These are phyloP conservation scores for Stenodema calcarata DNA, from an alignment of 2,888 invertebrate genomes.

Conservation along the genomic window DNA sequence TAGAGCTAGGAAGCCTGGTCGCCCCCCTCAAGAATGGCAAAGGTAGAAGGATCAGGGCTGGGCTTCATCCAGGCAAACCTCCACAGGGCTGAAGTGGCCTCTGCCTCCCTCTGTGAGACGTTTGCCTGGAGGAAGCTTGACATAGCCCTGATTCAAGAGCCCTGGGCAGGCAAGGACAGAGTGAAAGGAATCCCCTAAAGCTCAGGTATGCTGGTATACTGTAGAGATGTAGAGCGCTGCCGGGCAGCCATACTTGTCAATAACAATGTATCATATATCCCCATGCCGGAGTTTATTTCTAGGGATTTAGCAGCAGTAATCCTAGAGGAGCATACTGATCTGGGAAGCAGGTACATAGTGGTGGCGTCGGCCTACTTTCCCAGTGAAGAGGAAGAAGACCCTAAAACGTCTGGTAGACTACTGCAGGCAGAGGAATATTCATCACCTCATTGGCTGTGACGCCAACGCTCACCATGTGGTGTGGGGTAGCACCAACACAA, in stretches of 20 bases:
- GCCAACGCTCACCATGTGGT: conserved; percentile 15
- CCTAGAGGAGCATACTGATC: neutral
- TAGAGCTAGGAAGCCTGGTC: too few relatives aligned
- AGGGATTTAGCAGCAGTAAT: neutral
- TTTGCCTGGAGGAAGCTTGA: neutral
- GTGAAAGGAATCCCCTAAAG: neutral
- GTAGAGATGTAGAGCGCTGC: neutral
- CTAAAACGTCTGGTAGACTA: neutral
- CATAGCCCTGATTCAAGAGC: neutral
- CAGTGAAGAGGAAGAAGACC: neutral
- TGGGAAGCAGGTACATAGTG: neutral
- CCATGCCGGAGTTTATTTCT: neutral
- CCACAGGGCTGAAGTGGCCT: neutral
- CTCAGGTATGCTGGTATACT: neutral
- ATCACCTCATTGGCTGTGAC: neutral
- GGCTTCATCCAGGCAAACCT: neutral
- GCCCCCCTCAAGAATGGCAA: too few relatives aligned
- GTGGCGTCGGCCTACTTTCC: neutral
- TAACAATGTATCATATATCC: neutral
- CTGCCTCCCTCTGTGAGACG: neutral
- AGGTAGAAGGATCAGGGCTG: too few relatives aligned
- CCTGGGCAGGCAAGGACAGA: neutral
- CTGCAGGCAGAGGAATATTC: neutral
- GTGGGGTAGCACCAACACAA: neutral
- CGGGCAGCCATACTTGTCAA: neutral